Percentiles rank a stretch among this genome's conserved stretches.
phyloP scores from a whole-genome alignment of 2,797 vertebrate genomes.

The Enteromius anoplus region DNA sequence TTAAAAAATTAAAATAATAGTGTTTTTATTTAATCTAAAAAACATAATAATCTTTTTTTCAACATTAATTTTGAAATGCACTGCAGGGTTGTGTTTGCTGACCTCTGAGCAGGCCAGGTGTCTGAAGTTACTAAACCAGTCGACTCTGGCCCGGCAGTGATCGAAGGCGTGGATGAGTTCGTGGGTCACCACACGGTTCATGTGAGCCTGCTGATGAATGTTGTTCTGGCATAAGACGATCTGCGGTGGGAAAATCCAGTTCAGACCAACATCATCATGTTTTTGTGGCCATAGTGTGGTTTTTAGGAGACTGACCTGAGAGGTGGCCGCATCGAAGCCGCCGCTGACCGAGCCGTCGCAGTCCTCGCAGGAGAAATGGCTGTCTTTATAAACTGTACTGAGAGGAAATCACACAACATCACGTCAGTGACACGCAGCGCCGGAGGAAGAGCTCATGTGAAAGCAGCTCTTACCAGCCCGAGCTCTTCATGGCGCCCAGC shows the following conservation, averaged over 20 bases:
- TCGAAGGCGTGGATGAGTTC: conserved; percentile 97
- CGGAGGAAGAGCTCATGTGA: neutral
- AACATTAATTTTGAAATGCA: no score
- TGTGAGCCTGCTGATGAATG: conserved; percentile 89
- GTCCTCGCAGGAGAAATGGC: conserved; percentile 95
- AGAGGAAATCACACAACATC: conserved; percentile 44
- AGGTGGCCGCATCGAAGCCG: conserved; percentile 90
- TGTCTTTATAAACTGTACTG: conserved; percentile 85
- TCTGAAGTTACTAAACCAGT: conserved; percentile 91
- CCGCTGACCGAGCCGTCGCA: conserved; percentile 91
- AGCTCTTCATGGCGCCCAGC: conserved; percentile 90
- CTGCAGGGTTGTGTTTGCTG: conserved; percentile 54
- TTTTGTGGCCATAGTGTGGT: no score
- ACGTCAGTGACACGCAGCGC: neutral
- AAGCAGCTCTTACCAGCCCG: conserved; percentile 84
- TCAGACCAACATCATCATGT: neutral
- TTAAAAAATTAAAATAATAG: no score
- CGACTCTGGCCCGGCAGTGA: conserved; percentile 92
- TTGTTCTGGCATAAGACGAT: conserved; percentile 98
- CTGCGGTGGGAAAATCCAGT: conserved; percentile 67
- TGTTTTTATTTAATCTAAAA: no score
- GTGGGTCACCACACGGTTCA: conserved; percentile 93
- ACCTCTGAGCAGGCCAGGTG: conserved; percentile 98
- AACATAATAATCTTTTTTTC: no score
- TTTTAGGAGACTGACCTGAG: conserved; percentile 80